phyloP scores from a whole-genome alignment of 2,797 vertebrate species.

The Gymnocypris eckloni region DNA sequence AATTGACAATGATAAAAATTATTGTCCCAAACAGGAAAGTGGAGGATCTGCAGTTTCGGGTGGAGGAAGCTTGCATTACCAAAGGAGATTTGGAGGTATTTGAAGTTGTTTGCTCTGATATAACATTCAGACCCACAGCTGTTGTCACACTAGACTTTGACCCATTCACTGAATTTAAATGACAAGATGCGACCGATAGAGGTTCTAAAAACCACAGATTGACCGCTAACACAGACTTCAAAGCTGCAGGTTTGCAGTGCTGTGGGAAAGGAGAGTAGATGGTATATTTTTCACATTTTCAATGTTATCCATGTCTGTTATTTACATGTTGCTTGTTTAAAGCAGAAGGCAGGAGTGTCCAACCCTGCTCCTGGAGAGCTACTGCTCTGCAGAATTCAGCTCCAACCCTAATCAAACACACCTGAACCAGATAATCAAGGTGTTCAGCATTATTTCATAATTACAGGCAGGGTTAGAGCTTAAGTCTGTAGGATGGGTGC shows the following conservation, averaged over 20 bases:
- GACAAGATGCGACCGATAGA: neutral
- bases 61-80: slow-evolving; percentile 98
- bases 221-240: neutral
- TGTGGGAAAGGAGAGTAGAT: neutral
- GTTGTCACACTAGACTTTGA: neutral
- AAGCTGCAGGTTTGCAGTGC: slow-evolving; percentile 13
- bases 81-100: slow-evolving; percentile 99
- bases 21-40: slow-evolving; percentile 85
- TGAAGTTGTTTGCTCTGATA: neutral
- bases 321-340: neutral
- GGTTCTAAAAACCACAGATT: neutral
- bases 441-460: neutral
- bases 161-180: neutral
- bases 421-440: neutral
- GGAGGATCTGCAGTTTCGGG: slow-evolving; percentile 98
- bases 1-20: slow-evolving; percentile 75
- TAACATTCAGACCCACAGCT: neutral
- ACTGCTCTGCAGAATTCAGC: neutral
- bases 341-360: neutral
- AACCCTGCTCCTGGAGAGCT: neutral
- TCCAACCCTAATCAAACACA: neutral
- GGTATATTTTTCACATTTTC: neutral
- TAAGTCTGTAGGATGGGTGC: neutral
- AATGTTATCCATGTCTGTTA: neutral
- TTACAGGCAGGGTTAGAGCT: neutral